A percentile compares a stretch with the other conserved stretches of the same genome.
phyloP scores from a whole-genome alignment of 2,888 invertebrate genomes.

The Plebejus anna region DNA sequence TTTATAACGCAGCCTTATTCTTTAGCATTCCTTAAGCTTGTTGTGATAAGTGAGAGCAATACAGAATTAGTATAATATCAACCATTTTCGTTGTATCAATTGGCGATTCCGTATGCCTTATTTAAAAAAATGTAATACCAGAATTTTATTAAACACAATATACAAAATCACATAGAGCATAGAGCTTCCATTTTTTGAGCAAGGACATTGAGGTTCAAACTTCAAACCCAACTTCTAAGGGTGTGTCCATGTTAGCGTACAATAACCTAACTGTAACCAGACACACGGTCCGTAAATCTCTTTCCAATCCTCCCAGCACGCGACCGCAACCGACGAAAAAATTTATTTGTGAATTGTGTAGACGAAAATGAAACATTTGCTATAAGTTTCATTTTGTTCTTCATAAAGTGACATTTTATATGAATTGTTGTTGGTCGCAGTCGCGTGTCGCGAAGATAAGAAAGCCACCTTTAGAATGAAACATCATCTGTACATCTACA shows the following conservation, averaged over 20 bases:
- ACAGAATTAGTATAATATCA: background rate
- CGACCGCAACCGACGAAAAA: too few relatives aligned
- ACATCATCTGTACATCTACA: too few relatives aligned
- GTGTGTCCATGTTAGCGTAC: too few relatives aligned
- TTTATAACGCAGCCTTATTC: slow-evolving; percentile 19
- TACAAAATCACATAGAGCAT: slow-evolving; percentile 2
- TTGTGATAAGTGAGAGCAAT: slow-evolving; percentile 23
- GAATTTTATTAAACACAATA: background rate
- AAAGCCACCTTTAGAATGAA: too few relatives aligned
- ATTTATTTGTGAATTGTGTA: too few relatives aligned
- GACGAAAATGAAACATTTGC: too few relatives aligned
- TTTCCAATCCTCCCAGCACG: too few relatives aligned
- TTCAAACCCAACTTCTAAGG: background rate
- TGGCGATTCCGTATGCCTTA: background rate
- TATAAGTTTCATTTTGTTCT: too few relatives aligned
- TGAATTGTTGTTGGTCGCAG: too few relatives aligned
- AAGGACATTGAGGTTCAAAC: background rate
- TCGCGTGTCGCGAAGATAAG: too few relatives aligned
- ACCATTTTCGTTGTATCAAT: background rate
- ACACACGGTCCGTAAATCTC: background rate
- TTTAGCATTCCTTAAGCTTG: slow-evolving; percentile 17
- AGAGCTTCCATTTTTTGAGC: slow-evolving; percentile 2
- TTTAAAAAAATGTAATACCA: background rate
- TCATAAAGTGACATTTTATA: too few relatives aligned
- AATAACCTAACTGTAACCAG: background rate